Evolutionary conservation across 2,797 vertebrate genomes (phyloP).

Genomic region (Spheniscus humboldti): DNA sequence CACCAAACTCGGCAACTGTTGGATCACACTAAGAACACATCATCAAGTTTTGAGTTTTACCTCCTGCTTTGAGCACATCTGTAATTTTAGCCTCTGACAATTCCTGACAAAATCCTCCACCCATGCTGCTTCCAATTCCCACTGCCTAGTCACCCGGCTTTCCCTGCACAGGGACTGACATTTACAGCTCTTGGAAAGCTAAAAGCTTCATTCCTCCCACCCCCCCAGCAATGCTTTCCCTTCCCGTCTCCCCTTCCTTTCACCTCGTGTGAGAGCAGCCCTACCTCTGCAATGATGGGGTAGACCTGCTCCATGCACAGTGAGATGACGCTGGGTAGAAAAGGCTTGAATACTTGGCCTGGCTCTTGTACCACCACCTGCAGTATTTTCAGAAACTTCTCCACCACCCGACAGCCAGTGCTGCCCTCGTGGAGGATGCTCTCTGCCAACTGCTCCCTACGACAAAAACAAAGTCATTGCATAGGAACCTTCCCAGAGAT

Average conservation of each 20-base stretch:
- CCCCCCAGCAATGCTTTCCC: not conserved
- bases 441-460: constrained; percentile 92
- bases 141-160: not conserved
- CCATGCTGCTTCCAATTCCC: not conserved
- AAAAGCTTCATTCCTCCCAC: not conserved
- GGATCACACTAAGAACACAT: not conserved
- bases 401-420: constrained; percentile 91
- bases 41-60: rapidly evolving
- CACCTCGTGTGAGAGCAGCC: not conserved
- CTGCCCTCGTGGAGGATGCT: constrained; percentile 96
- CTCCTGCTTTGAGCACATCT: not conserved
- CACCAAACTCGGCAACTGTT: not conserved
- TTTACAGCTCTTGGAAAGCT: not conserved
- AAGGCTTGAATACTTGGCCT: constrained; percentile 95
- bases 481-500: not conserved
- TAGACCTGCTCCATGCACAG: constrained; percentile 99
- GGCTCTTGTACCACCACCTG: constrained; percentile 98
- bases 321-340: constrained; percentile 93
- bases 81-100: not conserved
- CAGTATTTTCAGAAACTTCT: constrained; percentile 95
- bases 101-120: not conserved
- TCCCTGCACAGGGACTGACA: not conserved
- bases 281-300: constrained; percentile 93
- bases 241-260: not conserved
- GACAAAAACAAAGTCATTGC: not conserved